phyloP scores from a whole-genome alignment of 2,888 invertebrate genomes.

The Leucophenga maculata region DNA sequence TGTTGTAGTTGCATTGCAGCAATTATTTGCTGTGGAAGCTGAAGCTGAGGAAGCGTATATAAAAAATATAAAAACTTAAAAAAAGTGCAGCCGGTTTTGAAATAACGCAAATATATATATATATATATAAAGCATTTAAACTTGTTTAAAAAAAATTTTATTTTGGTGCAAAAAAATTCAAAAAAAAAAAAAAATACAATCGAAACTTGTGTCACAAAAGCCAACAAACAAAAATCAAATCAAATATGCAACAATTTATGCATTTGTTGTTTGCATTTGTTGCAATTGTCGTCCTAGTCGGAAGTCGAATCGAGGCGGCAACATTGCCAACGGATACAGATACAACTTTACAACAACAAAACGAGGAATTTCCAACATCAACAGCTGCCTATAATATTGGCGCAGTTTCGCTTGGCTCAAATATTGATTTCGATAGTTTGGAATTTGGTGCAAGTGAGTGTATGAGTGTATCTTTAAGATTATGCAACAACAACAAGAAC shows the following conservation, averaged over 20 bases:
- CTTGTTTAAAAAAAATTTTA: slow-evolving; percentile 16
- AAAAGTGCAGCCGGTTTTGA: slow-evolving; percentile 60
- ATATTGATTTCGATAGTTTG: slow-evolving; percentile 42
- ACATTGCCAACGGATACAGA: slow-evolving; percentile 44
- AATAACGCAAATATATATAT: slow-evolving; percentile 49
- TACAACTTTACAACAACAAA: slow-evolving; percentile 9
- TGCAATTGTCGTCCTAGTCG: slow-evolving; percentile 52
- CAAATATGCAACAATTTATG: slow-evolving; percentile 56
- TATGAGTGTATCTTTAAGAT: slow-evolving; percentile 26
- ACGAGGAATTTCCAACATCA: slow-evolving; percentile 39
- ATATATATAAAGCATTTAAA: neutral
- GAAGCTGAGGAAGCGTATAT: slow-evolving; percentile 49
- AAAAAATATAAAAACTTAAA: slow-evolving; percentile 44
- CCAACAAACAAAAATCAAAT: slow-evolving; percentile 22
- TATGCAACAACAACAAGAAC: slow-evolving; percentile 55
- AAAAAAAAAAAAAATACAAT: slow-evolving; percentile 16
- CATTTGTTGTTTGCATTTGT: slow-evolving; percentile 51
- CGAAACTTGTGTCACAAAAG: slow-evolving; percentile 13
- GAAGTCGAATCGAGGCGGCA: slow-evolving; percentile 58
- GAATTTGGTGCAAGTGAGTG: slow-evolving; percentile 46
- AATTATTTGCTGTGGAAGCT: slow-evolving; percentile 51
- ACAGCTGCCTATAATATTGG: slow-evolving; percentile 32
- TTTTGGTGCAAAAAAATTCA: slow-evolving; percentile 41
- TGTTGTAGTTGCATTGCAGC: slow-evolving; percentile 52
- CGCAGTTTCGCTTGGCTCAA: slow-evolving; percentile 29